phyloP scores from a whole-genome alignment of 2,113 vertebrate species.

The Martes martes region DNA sequence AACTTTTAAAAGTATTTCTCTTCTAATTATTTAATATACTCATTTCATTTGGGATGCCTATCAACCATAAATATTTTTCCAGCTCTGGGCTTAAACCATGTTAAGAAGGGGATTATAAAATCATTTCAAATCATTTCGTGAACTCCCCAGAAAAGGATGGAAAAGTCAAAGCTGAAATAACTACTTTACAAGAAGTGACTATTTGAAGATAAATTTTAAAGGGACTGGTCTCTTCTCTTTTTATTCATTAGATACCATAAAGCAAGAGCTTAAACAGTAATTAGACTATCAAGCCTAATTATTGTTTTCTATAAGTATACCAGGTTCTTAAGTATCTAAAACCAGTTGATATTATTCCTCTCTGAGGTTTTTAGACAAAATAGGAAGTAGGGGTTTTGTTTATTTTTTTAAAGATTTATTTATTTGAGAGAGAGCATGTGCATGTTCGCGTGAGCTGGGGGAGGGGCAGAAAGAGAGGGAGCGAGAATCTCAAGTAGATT shows the following conservation, averaged over 20 bases:
- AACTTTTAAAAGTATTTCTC: not conserved
- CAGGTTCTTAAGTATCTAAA: conserved; percentile 2
- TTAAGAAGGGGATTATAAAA: not conserved
- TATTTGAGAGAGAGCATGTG: not conserved
- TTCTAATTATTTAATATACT: conserved; percentile 11
- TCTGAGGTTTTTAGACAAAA: conserved; percentile 29
- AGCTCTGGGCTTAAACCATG: not conserved
- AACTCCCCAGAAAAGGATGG: not conserved
- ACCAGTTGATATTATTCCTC: not conserved
- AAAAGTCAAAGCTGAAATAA: conserved; percentile 30
- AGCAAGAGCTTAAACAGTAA: conserved; percentile 31
- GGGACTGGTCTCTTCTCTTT: conserved; percentile 37
- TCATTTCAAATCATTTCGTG: conserved; percentile 1
- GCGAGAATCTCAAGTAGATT: not conserved
- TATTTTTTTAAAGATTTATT: not conserved
- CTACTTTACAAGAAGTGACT: not conserved
- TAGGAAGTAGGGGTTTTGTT: not conserved
- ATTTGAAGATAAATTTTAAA: conserved; percentile 2
- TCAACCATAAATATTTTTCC: not conserved
- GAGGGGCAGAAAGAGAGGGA: not conserved
- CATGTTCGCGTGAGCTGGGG: not conserved
- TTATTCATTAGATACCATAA: conserved; percentile 40
- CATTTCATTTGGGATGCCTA: conserved; percentile 11
- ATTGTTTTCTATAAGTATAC: conserved; percentile 27
- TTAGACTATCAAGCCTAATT: conserved; percentile 46